Conservation (phyloP, 2,113 vertebrate genomes). For the Tinamus guttatus region DNA sequence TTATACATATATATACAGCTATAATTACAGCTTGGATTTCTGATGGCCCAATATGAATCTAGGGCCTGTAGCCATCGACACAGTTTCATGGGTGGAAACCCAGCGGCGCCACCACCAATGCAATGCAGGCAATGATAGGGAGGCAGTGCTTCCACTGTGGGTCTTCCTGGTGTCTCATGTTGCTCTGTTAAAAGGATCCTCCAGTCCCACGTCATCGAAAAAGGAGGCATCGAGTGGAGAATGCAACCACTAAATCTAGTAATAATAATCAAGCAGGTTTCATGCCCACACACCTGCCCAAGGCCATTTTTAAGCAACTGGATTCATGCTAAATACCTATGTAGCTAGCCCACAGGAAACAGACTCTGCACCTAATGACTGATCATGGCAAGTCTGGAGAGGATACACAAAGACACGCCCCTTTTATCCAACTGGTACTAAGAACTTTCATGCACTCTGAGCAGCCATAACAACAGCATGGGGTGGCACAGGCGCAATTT, state of each 20-base stretch:
- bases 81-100: neutral
- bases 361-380: neutral
- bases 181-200: neutral
- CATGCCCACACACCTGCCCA: neutral
- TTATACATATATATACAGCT: too few relatives aligned
- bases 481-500: constrained; percentile 25
- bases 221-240: neutral
- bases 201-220: fast-evolving
- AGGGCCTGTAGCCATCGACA: neutral
- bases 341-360: neutral
- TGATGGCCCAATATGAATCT: neutral
- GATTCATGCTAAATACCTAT: neutral
- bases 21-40: neutral
- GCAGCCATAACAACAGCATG: constrained; percentile 7
- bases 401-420: neutral
- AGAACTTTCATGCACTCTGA: neutral
- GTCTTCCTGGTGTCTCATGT: neutral
- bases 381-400: neutral
- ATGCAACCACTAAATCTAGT: fast-evolving
- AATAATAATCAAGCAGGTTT: neutral
- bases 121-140: neutral
- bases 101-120: fast-evolving
- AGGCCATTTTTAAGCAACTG: neutral
- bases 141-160: neutral
- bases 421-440: constrained; percentile 19